Conservation (phyloP, 2,113 vertebrate genomes). For the Penelope pileata region DNA sequence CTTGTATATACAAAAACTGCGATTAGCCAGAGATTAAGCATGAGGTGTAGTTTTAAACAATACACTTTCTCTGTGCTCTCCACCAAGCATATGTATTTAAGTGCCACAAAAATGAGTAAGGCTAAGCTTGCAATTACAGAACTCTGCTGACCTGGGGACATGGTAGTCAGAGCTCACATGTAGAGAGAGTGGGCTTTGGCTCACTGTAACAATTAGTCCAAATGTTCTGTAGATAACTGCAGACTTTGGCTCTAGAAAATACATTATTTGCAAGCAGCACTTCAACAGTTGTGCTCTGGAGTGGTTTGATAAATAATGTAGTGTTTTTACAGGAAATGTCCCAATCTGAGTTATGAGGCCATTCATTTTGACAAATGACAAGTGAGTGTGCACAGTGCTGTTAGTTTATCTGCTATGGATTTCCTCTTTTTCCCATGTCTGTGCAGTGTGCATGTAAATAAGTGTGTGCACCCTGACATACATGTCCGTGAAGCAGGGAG, state of each 20-base stretch:
- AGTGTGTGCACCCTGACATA: background rate
- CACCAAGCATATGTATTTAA: background rate
- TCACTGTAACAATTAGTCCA: background rate
- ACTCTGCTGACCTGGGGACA: background rate
- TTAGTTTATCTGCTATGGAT: background rate
- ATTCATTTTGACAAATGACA: background rate
- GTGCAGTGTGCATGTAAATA: background rate
- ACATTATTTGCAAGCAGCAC: background rate
- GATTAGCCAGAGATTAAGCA: background rate
- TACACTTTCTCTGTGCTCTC: background rate
- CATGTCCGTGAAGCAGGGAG: background rate
- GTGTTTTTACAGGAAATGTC: conserved; percentile 28
- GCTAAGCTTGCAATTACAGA: background rate
- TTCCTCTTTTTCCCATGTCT: background rate
- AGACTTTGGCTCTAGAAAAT: background rate
- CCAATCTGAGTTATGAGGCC: background rate
- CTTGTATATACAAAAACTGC: background rate
- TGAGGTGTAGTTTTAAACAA: background rate
- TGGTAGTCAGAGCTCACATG: rapidly evolving
- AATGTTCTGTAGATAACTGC: background rate
- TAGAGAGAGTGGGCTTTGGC: background rate
- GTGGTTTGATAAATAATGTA: background rate
- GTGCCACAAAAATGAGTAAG: background rate
- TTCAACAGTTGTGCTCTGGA: background rate
- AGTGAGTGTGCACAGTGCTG: background rate